Percentiles rank a stretch among this genome's conserved stretches.
These are phyloP conservation scores for Lamellibrachia satsuma DNA, from an alignment of 2,888 invertebrate genomes.

Conservation along the genomic window DNA sequence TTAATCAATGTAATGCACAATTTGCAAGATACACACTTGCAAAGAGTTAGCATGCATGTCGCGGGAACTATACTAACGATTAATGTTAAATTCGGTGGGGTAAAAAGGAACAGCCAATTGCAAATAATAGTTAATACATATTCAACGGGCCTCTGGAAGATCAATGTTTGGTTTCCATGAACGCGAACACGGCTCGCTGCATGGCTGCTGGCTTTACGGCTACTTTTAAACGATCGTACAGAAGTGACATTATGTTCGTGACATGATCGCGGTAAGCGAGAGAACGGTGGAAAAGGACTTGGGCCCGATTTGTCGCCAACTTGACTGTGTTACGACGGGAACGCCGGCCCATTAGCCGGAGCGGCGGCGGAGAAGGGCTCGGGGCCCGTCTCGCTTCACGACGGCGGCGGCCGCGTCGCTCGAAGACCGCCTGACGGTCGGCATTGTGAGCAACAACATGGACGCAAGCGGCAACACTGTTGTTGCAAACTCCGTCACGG, in stretches of 20 bases:
- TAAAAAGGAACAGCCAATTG: slow-evolving; percentile 18
- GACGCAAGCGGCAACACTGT: slow-evolving; percentile 9
- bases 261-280: slow-evolving; percentile 17
- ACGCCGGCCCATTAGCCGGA: not conserved
- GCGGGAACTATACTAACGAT: not conserved
- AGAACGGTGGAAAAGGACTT: slow-evolving; percentile 9
- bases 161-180: slow-evolving; percentile 39
- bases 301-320: not conserved
- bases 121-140: slow-evolving; percentile 42
- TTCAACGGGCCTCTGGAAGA: slow-evolving; percentile 29
- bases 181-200: not conserved
- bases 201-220: slow-evolving; percentile 7
- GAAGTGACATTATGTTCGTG: slow-evolving; percentile 2
- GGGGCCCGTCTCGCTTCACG: not conserved
- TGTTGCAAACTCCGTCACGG: not conserved
- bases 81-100: not conserved
- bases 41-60: not conserved
- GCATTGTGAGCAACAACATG: not conserved
- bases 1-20: not conserved
- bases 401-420: not conserved
- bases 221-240: not conserved
- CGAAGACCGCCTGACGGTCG: not conserved
- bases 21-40: not conserved
- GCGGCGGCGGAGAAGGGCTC: not conserved
- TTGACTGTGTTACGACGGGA: not conserved